Percentiles rank a stretch among this genome's conserved stretches.
These are phyloP conservation scores for honey bee (Apis mellifera) DNA, from an alignment of 1,140 invertebrate species.

Conservation along the genomic window Amel_HAv3.1 CM009932.2:16009501-16010000, in stretches of 20 bases:
- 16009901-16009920: constrained; percentile 8
- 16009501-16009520: not conserved
- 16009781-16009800: constrained; percentile 40
- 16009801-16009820: constrained; percentile 66
- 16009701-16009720: not conserved
- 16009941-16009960: not conserved
- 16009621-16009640: constrained; percentile 35
- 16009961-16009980: too few species aligned
- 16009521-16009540: not conserved
- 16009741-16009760: not conserved
- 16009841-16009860: constrained; percentile 68
- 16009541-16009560: not conserved
- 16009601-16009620: constrained; percentile 20
- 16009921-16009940: not conserved
- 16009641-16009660: constrained; percentile 13
- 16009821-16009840: constrained; percentile 63
- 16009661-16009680: constrained; percentile 4
- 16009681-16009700: not conserved
- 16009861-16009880: constrained; percentile 58
- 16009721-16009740: not conserved
- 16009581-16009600: not conserved
- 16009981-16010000: too few species aligned
- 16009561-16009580: not conserved
- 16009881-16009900: too few species aligned
- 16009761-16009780: constrained; percentile 9